Evolutionary conservation across 1,140 invertebrate species (phyloP), one percentile per base, ranked within the genome.

Genomic region (Acromyrmex charruanus): DNA sequence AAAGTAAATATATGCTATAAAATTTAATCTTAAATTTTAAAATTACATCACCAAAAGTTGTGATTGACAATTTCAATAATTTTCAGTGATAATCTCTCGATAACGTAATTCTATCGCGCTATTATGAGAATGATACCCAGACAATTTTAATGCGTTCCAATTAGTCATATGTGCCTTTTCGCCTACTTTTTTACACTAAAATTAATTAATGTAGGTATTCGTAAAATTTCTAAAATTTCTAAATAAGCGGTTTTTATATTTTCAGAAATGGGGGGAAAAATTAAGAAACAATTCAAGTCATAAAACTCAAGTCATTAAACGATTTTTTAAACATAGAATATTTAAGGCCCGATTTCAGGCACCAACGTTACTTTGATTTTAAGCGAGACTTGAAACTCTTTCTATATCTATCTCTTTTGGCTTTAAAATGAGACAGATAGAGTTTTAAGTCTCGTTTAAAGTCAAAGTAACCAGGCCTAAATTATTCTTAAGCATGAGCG

Each of bases 61-160:
- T 65, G 0, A 91, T 59, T 35, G 88, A 88, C 31, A 91, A 71
- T 6, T 88, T 55, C 31, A 93, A 81, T 9, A 93, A 72, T 86
- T 91, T 65, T 92, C 92, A 77, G 90, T 92, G 1, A 91, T 92
- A 16, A 93, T 84, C 86, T 88, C 39, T 10, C 90, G 2, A 80
- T 66, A 25, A 92, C 86, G 18, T 31, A 31, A 55, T 0, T 35
- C 87, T 75, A 74, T 53, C 85, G 80, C 7, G 84, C 77, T 35
- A 93, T 81, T 63, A 93, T 86, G 61, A 93, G 84, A 61, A 92
- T 35, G 10, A 44, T 44, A 93, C 25, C 25, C 87, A 35, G 31
- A 35, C 81, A 3, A 77, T 53, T 87, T 79, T 86, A 90, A 4
- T 59, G 63, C 16, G 58, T 93, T 90, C 91, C 92, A 93, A 53